Percentiles rank a stretch among this genome's conserved stretches.
Evolutionary conservation across 35 echinoderm and acorn worm species (phyloP).

Genomic region (Ptychodera flava): DNA sequence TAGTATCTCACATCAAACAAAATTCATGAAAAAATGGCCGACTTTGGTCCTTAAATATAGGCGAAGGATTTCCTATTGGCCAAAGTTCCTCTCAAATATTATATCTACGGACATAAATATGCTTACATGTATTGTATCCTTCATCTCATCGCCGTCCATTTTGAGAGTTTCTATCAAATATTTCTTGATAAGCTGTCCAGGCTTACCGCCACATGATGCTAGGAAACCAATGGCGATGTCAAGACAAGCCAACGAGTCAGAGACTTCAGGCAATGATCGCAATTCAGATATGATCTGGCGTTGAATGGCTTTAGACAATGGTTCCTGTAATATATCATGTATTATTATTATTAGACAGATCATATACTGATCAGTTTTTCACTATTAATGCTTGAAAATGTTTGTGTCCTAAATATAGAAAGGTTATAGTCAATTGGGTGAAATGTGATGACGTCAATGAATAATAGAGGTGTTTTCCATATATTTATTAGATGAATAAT

Average conservation of each 20-base stretch:
- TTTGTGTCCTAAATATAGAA: too few species aligned
- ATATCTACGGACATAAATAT: neutral
- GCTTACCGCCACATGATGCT: neutral
- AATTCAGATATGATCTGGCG: neutral
- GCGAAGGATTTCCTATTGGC: too few species aligned
- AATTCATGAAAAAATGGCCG: neutral
- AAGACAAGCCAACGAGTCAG: neutral
- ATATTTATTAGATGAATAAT: too few species aligned
- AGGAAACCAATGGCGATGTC: neutral
- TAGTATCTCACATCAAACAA: neutral
- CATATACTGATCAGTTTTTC: too few species aligned
- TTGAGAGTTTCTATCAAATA: neutral
- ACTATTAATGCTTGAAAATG: too few species aligned
- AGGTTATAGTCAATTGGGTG: too few species aligned
- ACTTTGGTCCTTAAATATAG: neutral
- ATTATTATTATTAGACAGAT: too few species aligned
- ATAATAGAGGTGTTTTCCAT: too few species aligned
- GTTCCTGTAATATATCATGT: neutral
- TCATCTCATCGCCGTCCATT: neutral
- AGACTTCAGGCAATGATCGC: neutral
- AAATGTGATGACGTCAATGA: too few species aligned
- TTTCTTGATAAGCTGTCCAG: neutral
- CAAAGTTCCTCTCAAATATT: too few species aligned
- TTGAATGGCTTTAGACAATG: neutral
- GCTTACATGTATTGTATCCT: neutral